Conservation (phyloP, 2,113 vertebrate species). For the Urocynchramus pylzowi region DNA sequence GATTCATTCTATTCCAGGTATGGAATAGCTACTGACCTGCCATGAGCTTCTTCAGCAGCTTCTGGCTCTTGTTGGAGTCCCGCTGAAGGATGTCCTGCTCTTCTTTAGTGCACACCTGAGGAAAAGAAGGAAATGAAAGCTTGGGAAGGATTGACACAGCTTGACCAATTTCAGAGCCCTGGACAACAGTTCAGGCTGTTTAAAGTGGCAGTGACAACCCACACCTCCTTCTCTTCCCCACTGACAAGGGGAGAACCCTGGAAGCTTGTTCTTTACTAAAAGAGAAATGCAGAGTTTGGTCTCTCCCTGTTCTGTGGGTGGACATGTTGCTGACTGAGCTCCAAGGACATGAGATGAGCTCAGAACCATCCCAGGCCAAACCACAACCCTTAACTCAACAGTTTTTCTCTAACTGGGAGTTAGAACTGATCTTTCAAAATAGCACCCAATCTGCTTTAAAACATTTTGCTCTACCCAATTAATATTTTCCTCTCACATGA, state of each 20-base stretch:
- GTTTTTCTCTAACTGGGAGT: neutral
- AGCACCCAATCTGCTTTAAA: neutral
- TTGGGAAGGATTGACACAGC: neutral
- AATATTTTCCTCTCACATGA: neutral
- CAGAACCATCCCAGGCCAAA: neutral
- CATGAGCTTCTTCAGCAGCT: constrained; percentile 92
- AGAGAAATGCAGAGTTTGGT: neutral
- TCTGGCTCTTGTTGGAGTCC: constrained; percentile 98
- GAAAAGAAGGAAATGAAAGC: neutral
- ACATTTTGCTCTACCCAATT: neutral
- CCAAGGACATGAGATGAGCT: neutral
- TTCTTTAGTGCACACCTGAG: constrained; percentile 92
- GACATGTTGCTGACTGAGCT: neutral
- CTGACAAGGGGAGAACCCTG: accelerated
- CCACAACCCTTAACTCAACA: neutral
- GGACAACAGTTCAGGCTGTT: neutral
- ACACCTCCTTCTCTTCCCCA: neutral
- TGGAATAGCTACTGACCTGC: constrained; percentile 73
- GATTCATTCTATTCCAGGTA: neutral
- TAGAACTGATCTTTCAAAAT: neutral
- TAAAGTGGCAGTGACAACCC: neutral
- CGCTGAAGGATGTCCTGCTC: constrained; percentile 91
- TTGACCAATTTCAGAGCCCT: neutral
- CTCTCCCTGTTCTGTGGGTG: neutral
- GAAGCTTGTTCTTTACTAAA: neutral